A percentile compares a stretch with the other conserved stretches of the same genome.
phyloP scores from a whole-genome alignment of 1,140 invertebrate species.

The Neotoxoptera formosana region DNA sequence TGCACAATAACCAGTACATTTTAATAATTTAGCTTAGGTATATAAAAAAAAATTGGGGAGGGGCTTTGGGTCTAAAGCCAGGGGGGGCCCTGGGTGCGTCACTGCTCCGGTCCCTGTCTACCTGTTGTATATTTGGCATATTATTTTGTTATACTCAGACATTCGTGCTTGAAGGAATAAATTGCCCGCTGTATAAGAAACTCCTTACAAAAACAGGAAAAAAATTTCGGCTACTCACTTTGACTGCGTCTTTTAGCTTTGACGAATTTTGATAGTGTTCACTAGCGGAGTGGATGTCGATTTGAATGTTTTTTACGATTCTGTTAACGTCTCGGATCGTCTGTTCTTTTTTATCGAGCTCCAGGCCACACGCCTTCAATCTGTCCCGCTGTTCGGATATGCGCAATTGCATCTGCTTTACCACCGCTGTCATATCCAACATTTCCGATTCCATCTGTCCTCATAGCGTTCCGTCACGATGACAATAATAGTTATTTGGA shows the following conservation, averaged over 20 bases:
- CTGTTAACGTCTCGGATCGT: conserved; percentile 72
- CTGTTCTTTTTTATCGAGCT: conserved; percentile 73
- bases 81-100: too few species aligned
- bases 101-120: too few species aligned
- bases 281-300: conserved; percentile 79
- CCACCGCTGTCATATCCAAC: conserved; percentile 74
- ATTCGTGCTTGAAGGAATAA: background rate
- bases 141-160: background rate
- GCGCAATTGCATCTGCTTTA: conserved; percentile 73
- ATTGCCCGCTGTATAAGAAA: background rate
- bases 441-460: conserved; percentile 72
- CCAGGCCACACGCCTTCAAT: conserved; percentile 72
- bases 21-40: too few species aligned
- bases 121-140: background rate
- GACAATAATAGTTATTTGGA: background rate
- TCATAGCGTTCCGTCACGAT: background rate
- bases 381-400: conserved; percentile 79
- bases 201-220: background rate
- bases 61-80: too few species aligned
- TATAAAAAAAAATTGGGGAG: too few species aligned
- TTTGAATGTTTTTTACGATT: conserved; percentile 76
- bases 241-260: conserved; percentile 79
- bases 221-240: conserved; percentile 64
- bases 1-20: too few species aligned
- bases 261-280: conserved; percentile 78